Base-by-base conservation (phyloP, 2,888 invertebrate genomes). In the Bhutanitis thaidina region DNA sequence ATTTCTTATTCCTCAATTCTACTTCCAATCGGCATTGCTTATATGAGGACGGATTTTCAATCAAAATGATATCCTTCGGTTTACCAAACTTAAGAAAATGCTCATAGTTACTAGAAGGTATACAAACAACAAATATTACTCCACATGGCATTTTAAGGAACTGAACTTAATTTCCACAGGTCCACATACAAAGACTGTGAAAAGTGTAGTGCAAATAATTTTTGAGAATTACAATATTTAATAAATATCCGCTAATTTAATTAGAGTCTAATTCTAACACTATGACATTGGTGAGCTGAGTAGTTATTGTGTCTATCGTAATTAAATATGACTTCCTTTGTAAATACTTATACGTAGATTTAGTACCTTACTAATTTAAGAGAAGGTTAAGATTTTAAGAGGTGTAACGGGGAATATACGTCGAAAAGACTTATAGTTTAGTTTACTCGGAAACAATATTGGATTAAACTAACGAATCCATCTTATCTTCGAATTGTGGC, bases 31-130 rank as follows among this genome's bases (percentile, higher is more conserved):
- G 72, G 54, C 61, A 79, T 49, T 67, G 79, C 64, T 75, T 89
- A 44, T 68, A 54, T 1, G 51, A 7, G 1, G 60, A 38, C 1
- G 64, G 29, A 35, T 74, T 70, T 10, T 76, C 71, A 7, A 77
- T 58, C 0, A 69, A 55, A 10, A 80, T 63, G 0, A 82, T 61
- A 15, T 80, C 77, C 54, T 71, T 82, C 0, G 85, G 78, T 58
- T 81, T 85, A 0, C 91, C 92, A 54, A 90, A 91, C 46, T 87
- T 81, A 13, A 92, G 59, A 36, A 91, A 87, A 64, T 93, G 92
- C 74, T 94, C 94, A 64, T 91, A 92, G 69, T 91, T 93, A 49
- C 92, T 90, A 53, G 93, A 93, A 7, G 94, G 94, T 61, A 94
- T 92, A 65, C 92, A 93, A 53, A 94, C 91, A 50, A 94, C 73